phyloP scores from a whole-genome alignment of 2,113 vertebrate species.

The Benitochromis conjunctus region DNA sequence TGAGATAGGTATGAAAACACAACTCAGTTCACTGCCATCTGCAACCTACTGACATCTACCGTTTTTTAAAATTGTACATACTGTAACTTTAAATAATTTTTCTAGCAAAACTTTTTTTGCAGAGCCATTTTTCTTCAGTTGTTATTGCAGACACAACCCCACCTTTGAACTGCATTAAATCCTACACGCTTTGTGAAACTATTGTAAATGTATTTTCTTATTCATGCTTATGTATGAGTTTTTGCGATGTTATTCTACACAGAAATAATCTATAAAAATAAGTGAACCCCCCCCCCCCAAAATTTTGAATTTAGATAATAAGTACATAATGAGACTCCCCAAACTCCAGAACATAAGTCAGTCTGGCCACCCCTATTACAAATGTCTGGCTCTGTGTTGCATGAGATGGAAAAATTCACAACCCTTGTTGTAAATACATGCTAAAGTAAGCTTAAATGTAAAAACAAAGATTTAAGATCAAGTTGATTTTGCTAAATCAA shows the following conservation, averaged over 20 bases:
- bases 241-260: not conserved
- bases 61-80: not conserved
- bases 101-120: not conserved
- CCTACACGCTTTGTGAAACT: not conserved
- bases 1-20: not conserved
- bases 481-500: not conserved
- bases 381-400: not conserved
- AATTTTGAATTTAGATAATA: not conserved
- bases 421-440: not conserved
- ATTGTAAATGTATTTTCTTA: not conserved
- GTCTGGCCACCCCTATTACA: not conserved
- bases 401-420: not conserved
- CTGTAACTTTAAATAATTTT: not conserved
- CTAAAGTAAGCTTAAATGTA: not conserved
- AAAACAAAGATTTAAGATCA: not conserved
- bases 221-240: not conserved
- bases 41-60: not conserved
- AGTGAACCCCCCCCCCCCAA: not conserved
- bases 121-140: not conserved
- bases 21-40: not conserved
- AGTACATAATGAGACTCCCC: not conserved
- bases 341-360: not conserved
- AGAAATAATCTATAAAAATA: not conserved
- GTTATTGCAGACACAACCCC: not conserved
- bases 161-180: not conserved